Base-by-base conservation (phyloP, 64 coral and sea anemone genomes). In the Actinia equina region DNA sequence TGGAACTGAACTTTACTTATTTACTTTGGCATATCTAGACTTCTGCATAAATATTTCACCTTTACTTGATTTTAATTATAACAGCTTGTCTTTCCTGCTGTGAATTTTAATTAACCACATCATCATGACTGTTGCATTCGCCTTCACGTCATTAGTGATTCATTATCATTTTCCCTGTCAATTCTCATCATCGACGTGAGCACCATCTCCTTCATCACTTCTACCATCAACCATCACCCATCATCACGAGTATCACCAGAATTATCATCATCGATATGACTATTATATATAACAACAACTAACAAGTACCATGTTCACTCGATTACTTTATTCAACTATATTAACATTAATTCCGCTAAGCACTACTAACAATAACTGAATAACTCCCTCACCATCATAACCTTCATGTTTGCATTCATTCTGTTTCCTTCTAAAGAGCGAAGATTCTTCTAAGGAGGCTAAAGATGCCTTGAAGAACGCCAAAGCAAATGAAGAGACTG, bases 391-490 rank as follows among this genome's bases (percentile, higher is more conserved):
- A 74, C 69, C 12, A 15, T 25, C 69, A 74, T 74, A 27, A 74
- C 69, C 69, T 13, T 74, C 10, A 8, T 74, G 12, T 74, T 42
- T 74, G 2, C 55, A 57, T 8, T 74, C 0, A n/a, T 64, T 77
- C n/a, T 58, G n/a, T 84, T 44, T 5, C 83, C n/a, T 83, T 59
- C 13, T 19, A 49, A 46, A 81, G 78, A 81, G 78, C 22, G 97
- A 99, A 43, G 97, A 98, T 10, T 84, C 88, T 43, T 83, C 88
- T 7, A 82, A 86, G 11, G 96, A 95, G 8, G 80, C 77, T 5
- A 92, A 87, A 86, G 89, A 93, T 26, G 63, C 95, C 15, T 94
- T 95, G 71, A 99, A 91, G 91, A 95, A 99, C 56, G 94, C 95
- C 14, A 98, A 94, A 44, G 62, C 93, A 78, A 93, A 99, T 59